These are phyloP conservation scores for Morone chrysops DNA, from an alignment of 2,113 vertebrate species.

Conservation along the genomic window DNA sequence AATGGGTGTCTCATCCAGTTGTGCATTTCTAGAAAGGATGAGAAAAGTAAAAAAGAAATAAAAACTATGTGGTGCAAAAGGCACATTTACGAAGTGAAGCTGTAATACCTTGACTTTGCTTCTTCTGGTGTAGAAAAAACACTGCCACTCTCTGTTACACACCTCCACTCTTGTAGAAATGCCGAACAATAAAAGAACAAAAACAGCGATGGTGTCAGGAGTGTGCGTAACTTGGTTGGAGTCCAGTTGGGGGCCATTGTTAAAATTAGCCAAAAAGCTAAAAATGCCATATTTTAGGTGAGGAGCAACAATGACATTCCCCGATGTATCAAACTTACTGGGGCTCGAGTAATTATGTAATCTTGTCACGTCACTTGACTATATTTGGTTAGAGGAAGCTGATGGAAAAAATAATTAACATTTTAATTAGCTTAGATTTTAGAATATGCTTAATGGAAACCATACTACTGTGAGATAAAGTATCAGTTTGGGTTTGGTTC, in stretches of 20 bases:
- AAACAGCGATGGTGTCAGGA: not conserved
- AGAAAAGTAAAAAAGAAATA: not conserved
- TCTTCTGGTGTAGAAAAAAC: not conserved
- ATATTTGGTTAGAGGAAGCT: no score
- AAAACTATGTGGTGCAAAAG: not conserved
- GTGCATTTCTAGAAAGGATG: not conserved
- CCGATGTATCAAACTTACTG: no score
- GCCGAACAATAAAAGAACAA: not conserved
- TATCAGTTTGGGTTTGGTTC: not conserved
- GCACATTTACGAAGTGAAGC: not conserved
- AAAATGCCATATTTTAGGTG: not conserved
- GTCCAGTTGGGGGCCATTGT: not conserved
- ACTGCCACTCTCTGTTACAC: not conserved
- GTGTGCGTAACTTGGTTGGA: not conserved
- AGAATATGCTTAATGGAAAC: not conserved
- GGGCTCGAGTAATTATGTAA: no score
- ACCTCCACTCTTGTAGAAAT: not conserved
- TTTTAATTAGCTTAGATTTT: not conserved
- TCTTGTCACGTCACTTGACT: no score
- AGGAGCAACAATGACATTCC: not conserved
- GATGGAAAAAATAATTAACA: not conserved
- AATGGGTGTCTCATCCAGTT: not conserved
- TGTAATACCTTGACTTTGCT: not conserved
- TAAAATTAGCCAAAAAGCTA: conserved; percentile 1
- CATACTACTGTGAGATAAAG: no score